A percentile compares a stretch with the other conserved stretches of the same genome.
Evolutionary conservation across 2,888 invertebrate species (phyloP).

Genomic region (Glyphotaelius pellucidus): DNA sequence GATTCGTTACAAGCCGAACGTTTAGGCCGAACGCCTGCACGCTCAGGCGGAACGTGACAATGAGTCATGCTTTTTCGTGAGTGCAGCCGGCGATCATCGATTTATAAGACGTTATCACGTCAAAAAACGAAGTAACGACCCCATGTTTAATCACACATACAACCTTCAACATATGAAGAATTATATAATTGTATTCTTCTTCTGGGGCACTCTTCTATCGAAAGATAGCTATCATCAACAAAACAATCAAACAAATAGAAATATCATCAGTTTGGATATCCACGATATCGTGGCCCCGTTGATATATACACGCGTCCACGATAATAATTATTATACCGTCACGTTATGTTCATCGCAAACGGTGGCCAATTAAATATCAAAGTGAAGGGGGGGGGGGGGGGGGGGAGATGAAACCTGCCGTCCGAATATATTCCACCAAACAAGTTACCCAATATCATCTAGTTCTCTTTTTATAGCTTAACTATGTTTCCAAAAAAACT

Average conservation of each 20-base stretch:
- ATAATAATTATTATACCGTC: slow-evolving; percentile 4
- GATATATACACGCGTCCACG: not conserved
- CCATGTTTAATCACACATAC: too few relatives aligned
- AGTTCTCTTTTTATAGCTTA: not conserved
- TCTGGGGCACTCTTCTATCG: too few relatives aligned
- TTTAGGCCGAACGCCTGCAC: too few relatives aligned
- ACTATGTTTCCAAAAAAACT: not conserved
- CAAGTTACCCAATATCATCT: not conserved
- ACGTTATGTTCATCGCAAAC: slow-evolving; percentile 13
- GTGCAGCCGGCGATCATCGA: too few relatives aligned
- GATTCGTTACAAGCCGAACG: too few relatives aligned
- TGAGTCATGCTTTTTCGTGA: too few relatives aligned
- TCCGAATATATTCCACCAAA: not conserved
- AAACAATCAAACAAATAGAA: not conserved
- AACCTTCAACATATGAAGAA: too few relatives aligned
- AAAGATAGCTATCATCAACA: too few relatives aligned
- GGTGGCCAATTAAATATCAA: not conserved
- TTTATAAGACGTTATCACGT: too few relatives aligned
- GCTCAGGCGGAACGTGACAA: too few relatives aligned
- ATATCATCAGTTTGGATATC: not conserved
- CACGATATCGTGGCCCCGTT: not conserved
- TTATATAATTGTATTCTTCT: too few relatives aligned
- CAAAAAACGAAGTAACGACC: too few relatives aligned
- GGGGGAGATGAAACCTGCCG: not conserved
- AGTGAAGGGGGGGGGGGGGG: not conserved